Evolutionary conservation across 2,888 invertebrate genomes (phyloP), one percentile per base, ranked within the genome.

Genomic region (Hyposoter dolosus): DNA sequence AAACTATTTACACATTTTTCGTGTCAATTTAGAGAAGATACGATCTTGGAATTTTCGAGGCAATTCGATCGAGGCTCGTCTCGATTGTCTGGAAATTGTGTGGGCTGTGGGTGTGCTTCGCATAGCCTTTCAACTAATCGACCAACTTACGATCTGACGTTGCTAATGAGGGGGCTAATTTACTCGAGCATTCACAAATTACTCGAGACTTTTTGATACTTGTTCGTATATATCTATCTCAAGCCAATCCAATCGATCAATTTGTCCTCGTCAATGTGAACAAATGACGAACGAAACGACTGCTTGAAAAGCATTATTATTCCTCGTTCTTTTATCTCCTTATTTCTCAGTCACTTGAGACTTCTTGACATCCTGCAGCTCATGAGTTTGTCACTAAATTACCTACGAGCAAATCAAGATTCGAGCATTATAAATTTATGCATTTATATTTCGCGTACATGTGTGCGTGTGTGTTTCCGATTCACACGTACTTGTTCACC

Each of bases 401-500:
- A 60, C 43, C 12, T 35, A 56, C 45, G 15, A 75, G 40, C 56
- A 56, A 71, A 68, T 71, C 69, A 32, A 63, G 40, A 50, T 78
- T 78, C 68, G 47, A 50, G 71, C 75, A 69, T 45, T 60, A 40
- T 3, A 40, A 53, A 53, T 50, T 7, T 28, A 45, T 40, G 17
- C n/a, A 40, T 65, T 60, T 60, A 60, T 60, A 5, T 28, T 6
- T 60, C 28, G n/a, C 12, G 3, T 10, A 53, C 35, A 5, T 35
- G 19, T 56, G 9, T n/a, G 17, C 50, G n/a, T 47, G 47, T 50
- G 53, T 76, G 19, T 86, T 78, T 84, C 72, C 86, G 84, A 87
- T 91, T 91, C 91, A 88, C 91, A 91, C 91, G 91, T 91, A 88
- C 89, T 83, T 69, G 81, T 89, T 90, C 87, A 85, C 87, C 45